phyloP scores from a whole-genome alignment of 2,113 vertebrate species.

The Urocynchramus pylzowi region DNA sequence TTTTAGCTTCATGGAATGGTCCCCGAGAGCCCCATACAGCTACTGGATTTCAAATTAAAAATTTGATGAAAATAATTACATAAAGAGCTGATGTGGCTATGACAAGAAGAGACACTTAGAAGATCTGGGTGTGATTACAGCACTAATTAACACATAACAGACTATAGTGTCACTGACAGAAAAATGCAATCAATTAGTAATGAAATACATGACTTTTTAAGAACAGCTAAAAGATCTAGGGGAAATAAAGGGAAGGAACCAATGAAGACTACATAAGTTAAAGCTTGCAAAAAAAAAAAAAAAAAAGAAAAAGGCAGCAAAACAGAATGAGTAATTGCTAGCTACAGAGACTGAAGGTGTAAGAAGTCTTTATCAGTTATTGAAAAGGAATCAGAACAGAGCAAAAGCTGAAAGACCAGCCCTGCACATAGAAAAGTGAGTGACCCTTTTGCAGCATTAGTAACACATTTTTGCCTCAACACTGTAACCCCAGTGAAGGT shows the following conservation, averaged over 20 bases:
- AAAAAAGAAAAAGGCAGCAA: neutral
- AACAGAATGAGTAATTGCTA: conserved; percentile 40
- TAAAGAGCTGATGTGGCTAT: neutral
- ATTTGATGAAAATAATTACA: neutral
- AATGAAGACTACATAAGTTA: neutral
- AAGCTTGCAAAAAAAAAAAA: neutral
- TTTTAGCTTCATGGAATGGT: neutral
- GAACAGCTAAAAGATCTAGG: neutral
- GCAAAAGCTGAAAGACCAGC: neutral
- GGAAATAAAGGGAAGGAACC: neutral
- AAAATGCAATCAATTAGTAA: conserved; percentile 18
- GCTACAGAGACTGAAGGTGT: neutral
- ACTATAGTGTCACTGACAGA: neutral
- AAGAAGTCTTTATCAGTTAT: conserved; percentile 19
- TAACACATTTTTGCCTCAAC: neutral
- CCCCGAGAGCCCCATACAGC: neutral
- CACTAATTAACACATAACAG: neutral
- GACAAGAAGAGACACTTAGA: neutral
- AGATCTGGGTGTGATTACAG: neutral
- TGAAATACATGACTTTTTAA: neutral
- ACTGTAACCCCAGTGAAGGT: neutral
- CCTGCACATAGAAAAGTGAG: neutral
- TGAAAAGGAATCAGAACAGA: neutral
- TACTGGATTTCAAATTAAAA: neutral
- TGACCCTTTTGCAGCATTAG: neutral